Evolutionary conservation across 2,797 vertebrate species (phyloP).

Genomic region (Poecilia picta): DNA sequence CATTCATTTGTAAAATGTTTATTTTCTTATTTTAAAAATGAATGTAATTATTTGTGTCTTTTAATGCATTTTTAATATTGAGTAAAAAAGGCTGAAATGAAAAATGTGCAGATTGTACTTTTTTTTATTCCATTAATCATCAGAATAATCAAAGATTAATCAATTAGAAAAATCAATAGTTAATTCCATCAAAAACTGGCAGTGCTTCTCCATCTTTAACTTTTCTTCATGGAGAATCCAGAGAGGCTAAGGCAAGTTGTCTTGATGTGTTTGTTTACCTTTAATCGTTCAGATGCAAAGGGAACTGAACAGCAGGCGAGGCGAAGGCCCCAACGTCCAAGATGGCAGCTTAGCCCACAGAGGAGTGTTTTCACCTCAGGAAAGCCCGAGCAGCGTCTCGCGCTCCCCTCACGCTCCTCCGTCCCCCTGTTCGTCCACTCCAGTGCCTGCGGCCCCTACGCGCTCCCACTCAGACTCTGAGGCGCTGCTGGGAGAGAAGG

Average conservation of each 20-base stretch:
- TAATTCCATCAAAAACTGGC: not conserved
- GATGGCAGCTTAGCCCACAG: constrained; percentile 64
- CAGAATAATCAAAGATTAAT: too few relatives aligned
- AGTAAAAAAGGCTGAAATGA: too few relatives aligned
- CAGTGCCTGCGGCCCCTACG: constrained; percentile 29
- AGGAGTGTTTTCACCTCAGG: constrained; percentile 77
- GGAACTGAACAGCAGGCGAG: constrained; percentile 76
- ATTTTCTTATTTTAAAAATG: too few relatives aligned
- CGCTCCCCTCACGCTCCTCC: constrained; percentile 55
- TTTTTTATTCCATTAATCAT: too few relatives aligned
- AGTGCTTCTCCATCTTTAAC: not conserved
- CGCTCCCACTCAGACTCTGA: constrained; percentile 89
- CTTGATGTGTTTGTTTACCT: not conserved
- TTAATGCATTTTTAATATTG: too few relatives aligned
- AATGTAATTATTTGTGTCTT: too few relatives aligned
- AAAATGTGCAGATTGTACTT: too few relatives aligned
- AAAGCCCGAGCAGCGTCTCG: constrained; percentile 68
- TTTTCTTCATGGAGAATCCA: not conserved
- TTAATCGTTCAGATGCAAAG: constrained; percentile 83
- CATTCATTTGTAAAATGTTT: too few relatives aligned
- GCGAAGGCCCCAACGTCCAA: constrained; percentile 68
- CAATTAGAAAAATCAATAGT: too few relatives aligned
- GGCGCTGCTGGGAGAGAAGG: constrained; percentile 82
- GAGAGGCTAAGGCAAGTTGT: not conserved
- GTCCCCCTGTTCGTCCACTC: constrained; percentile 54